Evolutionary conservation across 1,140 invertebrate species (phyloP).

Genomic region (Arion vulgaris): DNA sequence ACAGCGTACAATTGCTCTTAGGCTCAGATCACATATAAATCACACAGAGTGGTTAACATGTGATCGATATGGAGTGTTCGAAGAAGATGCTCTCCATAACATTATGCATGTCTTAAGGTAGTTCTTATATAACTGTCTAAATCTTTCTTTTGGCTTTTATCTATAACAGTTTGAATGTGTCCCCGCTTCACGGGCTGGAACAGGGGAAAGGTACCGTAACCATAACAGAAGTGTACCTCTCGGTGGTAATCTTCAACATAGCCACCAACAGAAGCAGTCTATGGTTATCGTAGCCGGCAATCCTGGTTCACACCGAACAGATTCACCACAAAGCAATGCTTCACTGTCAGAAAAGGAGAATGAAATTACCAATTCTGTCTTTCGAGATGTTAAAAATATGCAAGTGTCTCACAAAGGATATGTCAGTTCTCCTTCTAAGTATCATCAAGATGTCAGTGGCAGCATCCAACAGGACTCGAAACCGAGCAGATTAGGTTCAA

Average conservation of each 20-base stretch:
- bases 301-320: background rate
- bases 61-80: no score
- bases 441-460: background rate
- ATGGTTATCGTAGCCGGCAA: background rate
- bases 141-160: background rate
- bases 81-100: no score
- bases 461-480: background rate
- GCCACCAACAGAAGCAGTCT: background rate
- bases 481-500: background rate
- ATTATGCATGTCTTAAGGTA: no score
- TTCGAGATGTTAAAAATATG: background rate
- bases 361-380: background rate
- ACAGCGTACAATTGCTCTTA: no score
- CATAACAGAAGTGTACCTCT: background rate
- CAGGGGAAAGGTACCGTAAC: background rate
- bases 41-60: no score
- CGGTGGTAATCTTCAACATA: background rate
- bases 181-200: background rate
- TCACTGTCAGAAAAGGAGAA: slow-evolving; percentile 29
- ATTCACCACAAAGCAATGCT: slow-evolving; percentile 19
- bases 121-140: background rate
- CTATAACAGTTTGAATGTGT: slow-evolving; percentile 22
- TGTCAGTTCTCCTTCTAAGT: background rate
- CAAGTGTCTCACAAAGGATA: background rate
- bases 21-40: no score